phyloP scores from a whole-genome alignment of 2,888 invertebrate genomes.

The Hemithea aestivaria region DNA sequence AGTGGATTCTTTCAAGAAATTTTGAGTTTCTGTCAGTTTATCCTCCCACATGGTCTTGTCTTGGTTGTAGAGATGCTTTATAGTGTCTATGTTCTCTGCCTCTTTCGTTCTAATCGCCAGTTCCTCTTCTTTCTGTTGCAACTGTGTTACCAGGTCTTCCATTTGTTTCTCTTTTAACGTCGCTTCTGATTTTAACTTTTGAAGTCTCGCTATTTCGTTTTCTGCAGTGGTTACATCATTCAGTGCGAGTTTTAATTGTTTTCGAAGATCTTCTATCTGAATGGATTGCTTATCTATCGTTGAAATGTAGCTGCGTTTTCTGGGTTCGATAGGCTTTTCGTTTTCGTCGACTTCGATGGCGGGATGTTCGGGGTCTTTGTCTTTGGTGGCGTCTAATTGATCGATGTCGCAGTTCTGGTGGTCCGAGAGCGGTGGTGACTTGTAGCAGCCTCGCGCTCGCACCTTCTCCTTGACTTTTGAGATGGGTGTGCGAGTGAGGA shows the following conservation, averaged over 20 bases:
- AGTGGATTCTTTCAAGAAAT: conserved; percentile 82
- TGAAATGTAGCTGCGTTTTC: conserved; percentile 74
- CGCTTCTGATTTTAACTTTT: conserved; percentile 85
- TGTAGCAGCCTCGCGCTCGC: conserved; percentile 79
- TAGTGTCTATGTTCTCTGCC: conserved; percentile 81
- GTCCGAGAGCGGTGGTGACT: conserved; percentile 71
- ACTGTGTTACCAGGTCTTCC: conserved; percentile 86
- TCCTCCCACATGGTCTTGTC: conserved; percentile 84
- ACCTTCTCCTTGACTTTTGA: conserved; percentile 76
- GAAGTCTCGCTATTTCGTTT: conserved; percentile 85
- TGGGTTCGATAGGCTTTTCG: conserved; percentile 68
- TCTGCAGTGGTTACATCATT: conserved; percentile 83
- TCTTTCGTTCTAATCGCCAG: conserved; percentile 84
- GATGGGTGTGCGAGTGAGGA: conserved; percentile 79
- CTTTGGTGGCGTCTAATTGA: conserved; percentile 75
- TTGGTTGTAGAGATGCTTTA: conserved; percentile 79
- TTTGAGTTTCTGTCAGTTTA: conserved; percentile 83
- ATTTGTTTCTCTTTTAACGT: conserved; percentile 85
- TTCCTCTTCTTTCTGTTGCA: conserved; percentile 89
- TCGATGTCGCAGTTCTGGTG: conserved; percentile 77
- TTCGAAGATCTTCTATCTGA: conserved; percentile 84
- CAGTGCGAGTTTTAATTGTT: conserved; percentile 81
- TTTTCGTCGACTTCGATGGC: conserved; percentile 63
- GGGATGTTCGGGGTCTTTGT: conserved; percentile 50
- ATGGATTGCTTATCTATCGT: conserved; percentile 82